A percentile compares a stretch with the other conserved stretches of the same genome.
These are phyloP conservation scores for Forbesichthys papilliferus DNA, from an alignment of 2,113 vertebrate genomes.

Conservation along the genomic window DNA sequence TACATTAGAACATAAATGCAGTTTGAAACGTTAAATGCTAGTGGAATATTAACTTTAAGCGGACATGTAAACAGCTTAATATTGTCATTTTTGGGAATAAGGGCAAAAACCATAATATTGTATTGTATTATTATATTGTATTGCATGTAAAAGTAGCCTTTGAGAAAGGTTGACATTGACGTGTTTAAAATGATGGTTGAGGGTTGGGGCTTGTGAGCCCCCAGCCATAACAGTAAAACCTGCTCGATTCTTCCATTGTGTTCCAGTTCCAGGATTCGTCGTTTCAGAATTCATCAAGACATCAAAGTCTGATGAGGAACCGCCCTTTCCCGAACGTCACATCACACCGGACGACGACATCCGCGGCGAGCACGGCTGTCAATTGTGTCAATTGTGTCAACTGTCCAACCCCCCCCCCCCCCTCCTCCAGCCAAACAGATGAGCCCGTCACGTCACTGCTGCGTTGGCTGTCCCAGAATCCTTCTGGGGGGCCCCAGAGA, in stretches of 20 bases:
- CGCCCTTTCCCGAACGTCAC: slow-evolving; percentile 43
- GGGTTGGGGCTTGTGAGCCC: no score
- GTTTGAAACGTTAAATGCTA: no score
- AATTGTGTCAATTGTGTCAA: not conserved
- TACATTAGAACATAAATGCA: no score
- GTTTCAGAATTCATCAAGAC: slow-evolving; percentile 11
- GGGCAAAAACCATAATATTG: no score
- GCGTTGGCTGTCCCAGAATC: slow-evolving; percentile 47
- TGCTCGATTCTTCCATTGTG: not conserved
- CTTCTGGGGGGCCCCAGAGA: slow-evolving; percentile 43
- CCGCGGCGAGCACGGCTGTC: slow-evolving; percentile 46
- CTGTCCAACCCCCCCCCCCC: slow-evolving; percentile 34
- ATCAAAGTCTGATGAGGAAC: slow-evolving; percentile 64
- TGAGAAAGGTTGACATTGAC: no score
- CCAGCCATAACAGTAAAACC: no score
- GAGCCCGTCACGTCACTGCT: slow-evolving; percentile 36
- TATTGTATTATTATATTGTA: no score
- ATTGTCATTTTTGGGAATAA: no score
- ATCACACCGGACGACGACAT: slow-evolving; percentile 49
- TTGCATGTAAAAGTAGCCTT: no score
- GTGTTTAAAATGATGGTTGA: no score
- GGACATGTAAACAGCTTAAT: no score
- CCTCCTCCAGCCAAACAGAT: slow-evolving; percentile 46
- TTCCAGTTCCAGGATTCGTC: not conserved
- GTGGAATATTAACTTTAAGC: no score